phyloP scores from a whole-genome alignment of 1,140 invertebrate genomes.

The Aphidius ervi region DNA sequence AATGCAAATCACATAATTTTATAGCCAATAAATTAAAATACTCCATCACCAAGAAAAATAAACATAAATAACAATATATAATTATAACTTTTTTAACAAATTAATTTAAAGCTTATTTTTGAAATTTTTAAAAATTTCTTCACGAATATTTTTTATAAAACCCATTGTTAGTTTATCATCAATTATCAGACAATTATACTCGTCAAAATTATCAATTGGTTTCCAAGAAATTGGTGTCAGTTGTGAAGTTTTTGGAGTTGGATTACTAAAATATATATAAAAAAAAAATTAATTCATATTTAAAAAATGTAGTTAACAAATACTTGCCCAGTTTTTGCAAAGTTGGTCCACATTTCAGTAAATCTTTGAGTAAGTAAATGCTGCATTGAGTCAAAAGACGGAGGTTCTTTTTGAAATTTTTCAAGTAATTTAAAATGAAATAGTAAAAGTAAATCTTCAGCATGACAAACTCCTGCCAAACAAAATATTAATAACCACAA shows the following conservation, averaged over 20 bases:
- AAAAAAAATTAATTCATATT: background rate
- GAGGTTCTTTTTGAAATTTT: background rate
- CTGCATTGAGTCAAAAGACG: conserved; percentile 2
- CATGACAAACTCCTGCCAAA: conserved; percentile 33
- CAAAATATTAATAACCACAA: background rate
- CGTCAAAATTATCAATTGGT: conserved; percentile 29
- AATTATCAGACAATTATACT: conserved; percentile 25
- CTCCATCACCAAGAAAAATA: too few species aligned
- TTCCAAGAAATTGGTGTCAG: conserved; percentile 39
- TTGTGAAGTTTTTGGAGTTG: conserved; percentile 35
- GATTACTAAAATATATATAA: conserved; percentile 27
- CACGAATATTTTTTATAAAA: conserved; percentile 12
- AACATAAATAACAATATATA: background rate
- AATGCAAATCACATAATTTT: too few species aligned
- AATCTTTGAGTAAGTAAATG: conserved; percentile 33
- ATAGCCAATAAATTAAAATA: too few species aligned
- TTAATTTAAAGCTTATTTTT: conserved; percentile 16
- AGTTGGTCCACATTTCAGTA: conserved; percentile 43
- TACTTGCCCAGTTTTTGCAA: conserved; percentile 42
- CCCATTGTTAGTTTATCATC: conserved; percentile 22
- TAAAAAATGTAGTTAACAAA: conserved; percentile 4
- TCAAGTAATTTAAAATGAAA: conserved; percentile 24
- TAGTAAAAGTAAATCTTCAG: conserved; percentile 36
- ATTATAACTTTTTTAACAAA: background rate
- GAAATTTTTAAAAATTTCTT: conserved; percentile 8